A percentile compares a stretch with the other conserved stretches of the same genome.
Evolutionary conservation across 2,888 invertebrate genomes (phyloP).

Genomic region (Orthonevra nobilis): DNA sequence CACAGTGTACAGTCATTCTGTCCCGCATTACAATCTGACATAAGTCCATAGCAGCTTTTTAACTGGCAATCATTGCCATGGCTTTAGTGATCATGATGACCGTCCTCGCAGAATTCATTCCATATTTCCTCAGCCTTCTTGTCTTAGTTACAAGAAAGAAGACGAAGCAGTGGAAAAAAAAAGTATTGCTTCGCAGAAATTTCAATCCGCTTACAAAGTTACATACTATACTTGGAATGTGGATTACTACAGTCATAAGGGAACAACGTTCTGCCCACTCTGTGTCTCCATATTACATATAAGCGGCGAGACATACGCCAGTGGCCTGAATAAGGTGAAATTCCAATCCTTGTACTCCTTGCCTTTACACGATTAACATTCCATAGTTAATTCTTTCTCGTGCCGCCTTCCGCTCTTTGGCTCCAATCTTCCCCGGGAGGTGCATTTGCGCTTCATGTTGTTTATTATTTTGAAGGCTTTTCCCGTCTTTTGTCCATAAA

Average conservation of each 20-base stretch:
- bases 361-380: conserved; percentile 66
- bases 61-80: too few species aligned
- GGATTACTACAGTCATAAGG: conserved; percentile 58
- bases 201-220: conserved; percentile 60
- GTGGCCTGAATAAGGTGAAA: conserved; percentile 60
- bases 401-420: neutral
- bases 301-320: neutral
- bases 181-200: conserved; percentile 24
- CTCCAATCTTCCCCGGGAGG: neutral
- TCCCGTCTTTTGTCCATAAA: conserved; percentile 25
- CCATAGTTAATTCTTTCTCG: conserved; percentile 57
- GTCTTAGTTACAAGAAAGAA: neutral
- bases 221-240: conserved; percentile 53
- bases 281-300: neutral
- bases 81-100: conserved; percentile 9
- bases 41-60: conserved; percentile 33
- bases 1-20: conserved; percentile 32
- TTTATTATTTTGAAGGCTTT: neutral
- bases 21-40: conserved; percentile 28
- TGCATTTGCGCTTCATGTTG: conserved; percentile 12
- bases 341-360: conserved; percentile 68
- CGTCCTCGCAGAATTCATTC: conserved; percentile 36
- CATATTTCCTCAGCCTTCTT: too few species aligned
- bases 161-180: neutral
- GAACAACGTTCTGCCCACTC: conserved; percentile 4